A percentile compares a stretch with the other conserved stretches of the same genome.
Evolutionary conservation across 2,888 invertebrate species (phyloP).

Genomic region (Eristalis tenax): DNA sequence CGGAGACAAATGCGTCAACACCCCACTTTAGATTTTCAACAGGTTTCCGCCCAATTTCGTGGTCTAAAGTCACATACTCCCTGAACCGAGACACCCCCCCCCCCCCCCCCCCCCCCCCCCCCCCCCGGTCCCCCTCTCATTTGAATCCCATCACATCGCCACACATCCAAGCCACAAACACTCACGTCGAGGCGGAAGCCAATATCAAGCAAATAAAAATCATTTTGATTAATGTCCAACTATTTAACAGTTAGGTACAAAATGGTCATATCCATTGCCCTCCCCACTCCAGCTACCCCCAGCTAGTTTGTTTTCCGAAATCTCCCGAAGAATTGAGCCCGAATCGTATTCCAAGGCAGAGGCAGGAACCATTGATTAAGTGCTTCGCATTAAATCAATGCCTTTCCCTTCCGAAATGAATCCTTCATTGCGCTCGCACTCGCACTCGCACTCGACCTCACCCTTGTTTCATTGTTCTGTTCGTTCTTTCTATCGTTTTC

Average conservation of each 20-base stretch:
- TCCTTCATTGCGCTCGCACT: slow-evolving; percentile 34
- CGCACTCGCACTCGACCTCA: slow-evolving; percentile 15
- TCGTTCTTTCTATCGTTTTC: background rate
- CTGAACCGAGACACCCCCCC: background rate
- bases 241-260: slow-evolving; percentile 71
- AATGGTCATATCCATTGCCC: slow-evolving; percentile 65
- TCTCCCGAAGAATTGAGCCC: background rate
- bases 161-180: slow-evolving; percentile 22
- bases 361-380: slow-evolving; percentile 76
- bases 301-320: slow-evolving; percentile 42
- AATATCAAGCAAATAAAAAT: slow-evolving; percentile 66
- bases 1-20: slow-evolving; percentile 40
- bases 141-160: slow-evolving; percentile 54
- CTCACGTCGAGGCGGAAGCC: slow-evolving; percentile 41
- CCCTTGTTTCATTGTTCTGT: background rate
- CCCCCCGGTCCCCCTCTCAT: background rate
- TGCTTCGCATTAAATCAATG: slow-evolving; percentile 78
- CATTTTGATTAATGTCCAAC: slow-evolving; percentile 70
- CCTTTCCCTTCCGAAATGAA: slow-evolving; percentile 51
- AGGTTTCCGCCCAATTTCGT: slow-evolving; percentile 26
- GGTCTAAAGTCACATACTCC: background rate
- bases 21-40: slow-evolving; percentile 40
- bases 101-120: no score
- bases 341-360: background rate
- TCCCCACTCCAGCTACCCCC: slow-evolving; percentile 48